Conservation (phyloP, 2,797 vertebrate species). For the Rhynchonycteris naso region DNA sequence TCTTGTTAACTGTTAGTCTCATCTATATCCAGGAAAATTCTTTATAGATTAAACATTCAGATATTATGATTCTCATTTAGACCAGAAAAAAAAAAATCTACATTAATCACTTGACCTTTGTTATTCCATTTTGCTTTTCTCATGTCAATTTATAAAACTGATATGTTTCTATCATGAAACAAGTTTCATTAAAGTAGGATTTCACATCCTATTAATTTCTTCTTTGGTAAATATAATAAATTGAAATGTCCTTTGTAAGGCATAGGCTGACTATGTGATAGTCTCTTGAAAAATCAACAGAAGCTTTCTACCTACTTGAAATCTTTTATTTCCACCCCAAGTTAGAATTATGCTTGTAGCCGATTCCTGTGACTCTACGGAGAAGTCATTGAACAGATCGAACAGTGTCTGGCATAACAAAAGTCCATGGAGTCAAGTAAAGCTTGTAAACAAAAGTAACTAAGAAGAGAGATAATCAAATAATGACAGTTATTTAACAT, state of each 20-base stretch:
- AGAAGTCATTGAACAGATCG: background rate
- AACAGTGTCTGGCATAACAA: background rate
- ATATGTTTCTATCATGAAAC: background rate
- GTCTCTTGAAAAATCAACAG: background rate
- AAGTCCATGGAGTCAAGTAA: background rate
- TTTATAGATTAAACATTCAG: background rate
- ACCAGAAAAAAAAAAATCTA: background rate
- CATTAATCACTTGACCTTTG: slow-evolving; percentile 1
- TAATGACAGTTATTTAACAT: background rate
- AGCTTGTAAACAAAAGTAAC: background rate
- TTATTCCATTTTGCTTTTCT: slow-evolving; percentile 12
- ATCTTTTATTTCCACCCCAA: background rate
- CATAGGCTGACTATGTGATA: background rate
- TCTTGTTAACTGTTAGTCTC: background rate
- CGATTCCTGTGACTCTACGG: background rate
- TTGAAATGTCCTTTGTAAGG: background rate
- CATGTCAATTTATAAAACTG: background rate
- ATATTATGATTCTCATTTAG: background rate
- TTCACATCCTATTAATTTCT: background rate
- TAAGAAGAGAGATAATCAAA: background rate
- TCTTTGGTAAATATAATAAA: background rate
- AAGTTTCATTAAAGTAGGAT: background rate
- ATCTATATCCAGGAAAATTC: background rate
- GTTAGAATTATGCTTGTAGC: background rate
- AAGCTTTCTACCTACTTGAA: background rate